Conservation (phyloP, 2,888 invertebrate genomes). For the Ctenicera cuprea region DNA sequence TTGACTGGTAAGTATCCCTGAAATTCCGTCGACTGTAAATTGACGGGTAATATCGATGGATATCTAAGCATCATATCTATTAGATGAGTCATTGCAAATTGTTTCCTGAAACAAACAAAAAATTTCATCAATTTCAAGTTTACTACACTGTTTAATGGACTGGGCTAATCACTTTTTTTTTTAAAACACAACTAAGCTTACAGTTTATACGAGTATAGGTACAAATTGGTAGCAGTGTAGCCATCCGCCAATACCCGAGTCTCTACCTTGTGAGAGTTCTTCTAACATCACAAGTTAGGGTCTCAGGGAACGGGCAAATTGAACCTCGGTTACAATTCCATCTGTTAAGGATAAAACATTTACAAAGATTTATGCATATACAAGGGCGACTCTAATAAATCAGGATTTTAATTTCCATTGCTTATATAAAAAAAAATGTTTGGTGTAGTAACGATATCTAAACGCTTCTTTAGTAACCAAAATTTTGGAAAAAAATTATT, state of each 20-base stretch:
- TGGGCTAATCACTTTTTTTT: no score
- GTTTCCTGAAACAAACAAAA: constrained; percentile 10
- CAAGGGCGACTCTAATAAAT: constrained; percentile 64
- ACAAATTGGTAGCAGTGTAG: constrained; percentile 58
- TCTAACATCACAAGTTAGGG: constrained; percentile 84
- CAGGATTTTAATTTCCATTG: no score
- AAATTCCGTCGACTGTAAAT: constrained; percentile 46
- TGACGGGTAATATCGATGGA: constrained; percentile 60
- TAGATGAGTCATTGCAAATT: constrained; percentile 7
- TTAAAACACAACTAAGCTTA: neutral
- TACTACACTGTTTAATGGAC: no score
- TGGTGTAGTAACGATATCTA: no score
- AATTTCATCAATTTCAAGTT: no score
- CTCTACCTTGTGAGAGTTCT: constrained; percentile 82
- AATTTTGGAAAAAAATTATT: no score
- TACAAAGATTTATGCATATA: no score
- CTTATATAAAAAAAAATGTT: no score
- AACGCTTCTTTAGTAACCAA: no score
- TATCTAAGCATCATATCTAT: constrained; percentile 60
- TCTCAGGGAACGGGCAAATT: constrained; percentile 85
- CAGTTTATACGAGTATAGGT: neutral
- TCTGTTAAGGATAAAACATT: neutral
- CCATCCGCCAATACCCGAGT: constrained; percentile 81
- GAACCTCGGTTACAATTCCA: constrained; percentile 67
- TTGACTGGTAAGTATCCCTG: constrained; percentile 60